Base-by-base conservation (phyloP, 92 coral and sea anemone species). In the Porites evermanni region DNA sequence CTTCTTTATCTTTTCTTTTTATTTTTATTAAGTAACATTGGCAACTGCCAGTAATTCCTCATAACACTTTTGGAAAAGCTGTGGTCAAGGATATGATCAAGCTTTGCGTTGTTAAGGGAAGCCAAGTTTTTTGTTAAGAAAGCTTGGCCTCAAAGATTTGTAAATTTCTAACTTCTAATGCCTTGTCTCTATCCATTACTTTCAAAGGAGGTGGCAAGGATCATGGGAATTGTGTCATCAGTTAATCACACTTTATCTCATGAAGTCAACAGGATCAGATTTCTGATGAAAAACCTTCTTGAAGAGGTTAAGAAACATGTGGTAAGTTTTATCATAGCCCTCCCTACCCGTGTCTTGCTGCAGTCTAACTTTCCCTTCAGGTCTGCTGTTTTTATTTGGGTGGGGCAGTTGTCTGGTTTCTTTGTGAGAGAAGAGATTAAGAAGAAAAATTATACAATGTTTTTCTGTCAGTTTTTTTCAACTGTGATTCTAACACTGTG, bases 201-300 rank as follows among this genome's bases (percentile, higher is more conserved):
- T 50, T 74, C 1, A 11, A 13, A 83, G 87, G 79, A 83, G 29
- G 87, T 83, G 44, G 87, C 73, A 21, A 83, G 74, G 66, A 65
- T 83, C 18, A 83, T 74, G 87, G 87, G 87, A 64, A 83, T 73
- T 79, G 81, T 92, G 12, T 75, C 92, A 47, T 24, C 81, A 23
- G 75, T 92, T 13, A 92, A 92, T 66, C 70, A 72, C 75, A 89
- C 92, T 12, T 47, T 92, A 7, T 84, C 90, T 64, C 66, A 78
- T 76, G 70, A 82, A 38, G 82, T 73, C 4, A 20, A 52, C 14
- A 83, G 60, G 65, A 44, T 83, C 13, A 12, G 80, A 24, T 26
- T 61, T 64, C 50, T 83, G n/a, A 83, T 83, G 87, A 83, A 74
- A 54, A 73, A 80, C 54, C 64, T 83, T 6, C 65, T 83, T 32